Evolutionary conservation across 2,888 invertebrate species (phyloP), one percentile per base, ranked within the genome.

Genomic region (Carpatolechia fugitivella): DNA sequence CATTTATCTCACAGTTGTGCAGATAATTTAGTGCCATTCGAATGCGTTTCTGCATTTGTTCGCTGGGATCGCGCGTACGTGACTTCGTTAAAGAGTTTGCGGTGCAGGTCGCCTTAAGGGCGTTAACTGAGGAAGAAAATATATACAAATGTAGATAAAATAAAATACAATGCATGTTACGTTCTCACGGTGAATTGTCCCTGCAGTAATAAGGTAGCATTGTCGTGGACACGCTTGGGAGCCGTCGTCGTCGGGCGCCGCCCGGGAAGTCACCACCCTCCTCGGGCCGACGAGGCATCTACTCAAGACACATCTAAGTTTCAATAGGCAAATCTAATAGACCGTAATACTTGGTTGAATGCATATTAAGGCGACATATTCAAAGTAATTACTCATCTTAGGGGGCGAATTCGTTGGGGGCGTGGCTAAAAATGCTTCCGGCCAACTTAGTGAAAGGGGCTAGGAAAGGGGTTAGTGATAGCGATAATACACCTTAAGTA

Each of bases 161-260:
- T 68, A 65, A 62, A 64, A 65, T 68, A 76, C 76, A 80, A 79
- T 76, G 75, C 66, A 65, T 60, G 69, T 69, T 68, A 62, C 63
- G 66, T 70, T 87, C 87, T 74, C 87, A 85, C 85, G 85, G 66
- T 80, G 76, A 73, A 77, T 77, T 79, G 76, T 77, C 76, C 74
- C 44, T 29, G 24, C 73, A 68, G 75, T 76, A 40, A 76, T 82
- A 80, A 81, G 75, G 76, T 74, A 75, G 80, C 77, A 84, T 85
- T 86, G 84, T 86, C 71, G 78, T 76, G 74, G 86, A 73, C 81
- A 85, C 78, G 88, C 70, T 76, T 66, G 73, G 76, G 68, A 64
- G 79, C 65, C 58, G 62, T 64, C 58, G 62, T 64, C 73, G 77
- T 65, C 74, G 78, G 70, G 72, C 66, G 68, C 65, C 70, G 68